Base-by-base conservation (phyloP, 2,113 vertebrate genomes). In the Platysteira castanea region DNA sequence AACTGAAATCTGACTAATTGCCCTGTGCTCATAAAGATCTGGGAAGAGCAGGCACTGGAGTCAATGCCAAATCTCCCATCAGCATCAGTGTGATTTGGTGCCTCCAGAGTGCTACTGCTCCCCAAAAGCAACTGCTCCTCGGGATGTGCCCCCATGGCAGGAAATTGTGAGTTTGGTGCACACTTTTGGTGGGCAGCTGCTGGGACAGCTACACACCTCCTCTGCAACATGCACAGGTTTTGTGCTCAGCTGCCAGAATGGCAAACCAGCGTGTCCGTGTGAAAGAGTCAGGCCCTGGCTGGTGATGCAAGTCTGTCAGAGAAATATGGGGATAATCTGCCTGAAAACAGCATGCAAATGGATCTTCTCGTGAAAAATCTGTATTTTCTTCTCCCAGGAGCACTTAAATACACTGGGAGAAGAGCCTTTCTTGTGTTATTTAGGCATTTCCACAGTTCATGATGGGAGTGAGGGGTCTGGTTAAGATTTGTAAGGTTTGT, bases 161-260 rank as follows among this genome's bases (percentile, higher is more conserved):
- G 75, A 93, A 76, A 53, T 11, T 21, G 61, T 39, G 39, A n/a
- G 26, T 41, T 47, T 54, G 41, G 59, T 37, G 65, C 33, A 27
- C 6, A 15, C 44, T 28, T 63, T 60, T 53, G 31, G 37, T 41
- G 41, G 49, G 49, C 61, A 67, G 46, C 23, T 71, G 41, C 53
- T n/a, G 63, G 52, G 31, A 15, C 15, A 46, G 41, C n/a, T 28
- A 61, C 39, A 44, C 37, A 20, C 15, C 15, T 46, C 28, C 63
- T 46, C 64, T 78, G 57, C 54, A n/a, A 30, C 0, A 1, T 0
- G 3, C 31, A 47, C 4, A 4, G 7, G 7, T 26, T 63, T 74
- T 1, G 2, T 26, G 31, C 47, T 78, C 2, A 63, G 35, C 46
- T 64, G 79, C 54, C 28, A 23, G 46, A 52, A 69, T 6, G 18